Percentiles rank a stretch among this genome's conserved stretches.
phyloP scores from a whole-genome alignment of 2,797 vertebrate species.

The Chiloscyllium punctatum region DNA sequence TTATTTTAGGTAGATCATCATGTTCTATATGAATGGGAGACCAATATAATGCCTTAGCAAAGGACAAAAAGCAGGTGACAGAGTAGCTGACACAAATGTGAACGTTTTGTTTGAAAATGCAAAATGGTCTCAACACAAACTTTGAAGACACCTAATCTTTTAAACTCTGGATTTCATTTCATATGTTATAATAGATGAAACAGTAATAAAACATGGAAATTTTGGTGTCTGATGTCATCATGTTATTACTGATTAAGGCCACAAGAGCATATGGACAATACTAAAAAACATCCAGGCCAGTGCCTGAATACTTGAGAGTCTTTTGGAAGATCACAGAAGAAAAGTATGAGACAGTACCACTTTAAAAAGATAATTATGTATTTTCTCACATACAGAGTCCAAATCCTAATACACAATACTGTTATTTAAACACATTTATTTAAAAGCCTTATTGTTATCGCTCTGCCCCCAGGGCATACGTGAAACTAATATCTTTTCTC shows the following conservation, averaged over 20 bases:
- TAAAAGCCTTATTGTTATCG: constrained; percentile 22
- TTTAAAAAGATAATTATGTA: neutral
- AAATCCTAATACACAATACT: neutral
- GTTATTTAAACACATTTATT: neutral
- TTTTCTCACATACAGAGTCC: neutral
- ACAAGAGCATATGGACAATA: neutral
- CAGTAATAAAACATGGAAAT: neutral
- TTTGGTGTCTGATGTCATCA: neutral
- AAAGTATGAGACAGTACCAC: neutral
- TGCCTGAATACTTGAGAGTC: neutral
- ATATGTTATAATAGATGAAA: neutral
- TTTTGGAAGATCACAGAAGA: neutral
- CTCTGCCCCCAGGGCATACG: neutral
- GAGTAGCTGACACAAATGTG: neutral
- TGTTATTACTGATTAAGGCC: neutral
- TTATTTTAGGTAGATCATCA: neutral
- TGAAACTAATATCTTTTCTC: neutral
- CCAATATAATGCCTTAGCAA: neutral
- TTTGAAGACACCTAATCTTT: neutral
- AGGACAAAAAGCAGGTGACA: neutral
- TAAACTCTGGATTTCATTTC: neutral
- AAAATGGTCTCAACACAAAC: neutral
- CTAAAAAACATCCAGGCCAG: neutral
- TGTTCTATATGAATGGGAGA: neutral
- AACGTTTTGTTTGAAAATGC: neutral